phyloP scores from a whole-genome alignment of 2,888 invertebrate species.

The Arrhopalites spinosus region DNA sequence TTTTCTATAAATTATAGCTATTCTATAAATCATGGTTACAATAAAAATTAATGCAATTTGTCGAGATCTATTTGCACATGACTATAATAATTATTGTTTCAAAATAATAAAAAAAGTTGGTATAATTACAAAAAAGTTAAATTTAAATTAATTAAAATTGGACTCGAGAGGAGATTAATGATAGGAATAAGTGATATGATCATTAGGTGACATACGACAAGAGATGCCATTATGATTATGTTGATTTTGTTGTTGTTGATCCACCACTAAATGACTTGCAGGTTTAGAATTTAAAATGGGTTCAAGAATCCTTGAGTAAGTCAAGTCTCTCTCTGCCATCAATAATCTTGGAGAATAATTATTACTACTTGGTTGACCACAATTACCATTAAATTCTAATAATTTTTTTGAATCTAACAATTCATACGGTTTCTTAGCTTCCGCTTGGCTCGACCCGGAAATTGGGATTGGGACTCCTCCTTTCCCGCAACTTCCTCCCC shows the following conservation, averaged over 20 bases:
- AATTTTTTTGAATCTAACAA: slow-evolving; percentile 48
- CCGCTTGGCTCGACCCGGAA: slow-evolving; percentile 10
- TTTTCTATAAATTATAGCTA: too few relatives aligned
- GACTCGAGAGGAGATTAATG: too few relatives aligned
- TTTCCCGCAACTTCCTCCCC: slow-evolving; percentile 21
- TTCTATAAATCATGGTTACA: too few relatives aligned
- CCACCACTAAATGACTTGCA: not conserved
- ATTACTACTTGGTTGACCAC: slow-evolving; percentile 25
- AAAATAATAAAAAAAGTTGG: too few relatives aligned
- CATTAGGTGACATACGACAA: slow-evolving; percentile 49
- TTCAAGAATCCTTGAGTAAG: slow-evolving; percentile 54
- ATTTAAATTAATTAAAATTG: too few relatives aligned
- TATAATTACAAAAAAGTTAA: too few relatives aligned
- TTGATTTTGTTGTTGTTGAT: slow-evolving; percentile 20
- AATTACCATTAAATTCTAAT: slow-evolving; percentile 45
- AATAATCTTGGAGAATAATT: slow-evolving; percentile 51
- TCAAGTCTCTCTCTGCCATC: slow-evolving; percentile 52
- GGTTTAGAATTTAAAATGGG: slow-evolving; percentile 51
- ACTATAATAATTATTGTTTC: slow-evolving; percentile 30
- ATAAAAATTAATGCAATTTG: slow-evolving; percentile 27
- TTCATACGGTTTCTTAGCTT: slow-evolving; percentile 53
- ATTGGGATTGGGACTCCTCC: not conserved
- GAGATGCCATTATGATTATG: slow-evolving; percentile 34
- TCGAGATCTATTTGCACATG: slow-evolving; percentile 36
- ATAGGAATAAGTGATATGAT: slow-evolving; percentile 53